Evolutionary conservation across 2,888 invertebrate genomes (phyloP), one percentile per base, ranked within the genome.

Genomic region (Phragmatobia fuliginosa): DNA sequence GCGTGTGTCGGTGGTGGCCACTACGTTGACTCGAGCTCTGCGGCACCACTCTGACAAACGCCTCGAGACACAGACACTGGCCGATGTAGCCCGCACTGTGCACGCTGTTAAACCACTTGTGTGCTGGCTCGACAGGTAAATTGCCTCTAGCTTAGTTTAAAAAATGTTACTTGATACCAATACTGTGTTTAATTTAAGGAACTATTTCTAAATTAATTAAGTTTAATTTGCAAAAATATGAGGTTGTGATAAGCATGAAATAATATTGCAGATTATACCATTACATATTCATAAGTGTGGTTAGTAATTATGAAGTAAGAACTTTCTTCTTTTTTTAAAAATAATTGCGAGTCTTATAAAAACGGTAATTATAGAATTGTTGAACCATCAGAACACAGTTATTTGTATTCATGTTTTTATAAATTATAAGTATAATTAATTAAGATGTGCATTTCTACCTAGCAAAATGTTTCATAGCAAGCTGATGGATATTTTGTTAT

Each of bases 71-170:
- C 97, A 97, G 92, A 97, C 97, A 68, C 94, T 99, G 85, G 97
- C 98, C 45, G 98, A 98, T 89, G 98, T 99, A 67, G 98, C 98
- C 62, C 96, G 97, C 81, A 97, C 98, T 67, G 97, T 99, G 84
- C 96, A 96, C 63, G 97, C 97, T 61, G 97, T 99, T 58, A 99
- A 99, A 91, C 97, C 97, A 71, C 95, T 99, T 67, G 97, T 98
- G 32, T 97, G 97, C 86, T 99, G 99, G 98, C 95, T 99, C 28
- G 98, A 99, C 91, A 96, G 98, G 97, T 97, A 90, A 81, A 84
- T n/a, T 45, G 28, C 58, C 60, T 31, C 36, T 33, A 21, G 28
- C 52, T 31, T 59, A 32, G 5, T 31, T 18, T 16, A 16, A 52
- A 25, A 25, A 14, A 36, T 7, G 21, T 61, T 36, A n/a, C 16